These are phyloP conservation scores for Toxostoma redivivum DNA, from an alignment of 2,113 vertebrate species.

Conservation along the genomic window DNA sequence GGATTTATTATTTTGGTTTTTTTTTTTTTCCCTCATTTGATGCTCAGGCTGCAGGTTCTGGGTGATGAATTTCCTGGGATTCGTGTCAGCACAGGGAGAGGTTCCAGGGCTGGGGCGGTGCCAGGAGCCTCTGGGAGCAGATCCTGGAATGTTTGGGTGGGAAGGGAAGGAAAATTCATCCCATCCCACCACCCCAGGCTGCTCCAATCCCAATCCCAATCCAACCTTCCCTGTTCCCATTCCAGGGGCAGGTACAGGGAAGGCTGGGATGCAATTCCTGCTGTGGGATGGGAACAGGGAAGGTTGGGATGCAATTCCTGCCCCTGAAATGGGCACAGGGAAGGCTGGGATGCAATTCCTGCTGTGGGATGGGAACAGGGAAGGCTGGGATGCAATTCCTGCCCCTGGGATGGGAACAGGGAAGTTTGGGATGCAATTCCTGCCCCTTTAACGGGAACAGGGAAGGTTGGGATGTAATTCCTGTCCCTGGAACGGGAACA, in stretches of 20 bases:
- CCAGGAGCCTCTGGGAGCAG: neutral
- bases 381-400: no score
- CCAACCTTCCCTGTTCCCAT: no score
- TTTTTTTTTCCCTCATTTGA: neutral
- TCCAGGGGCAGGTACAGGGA: no score
- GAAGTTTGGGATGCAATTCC: neutral
- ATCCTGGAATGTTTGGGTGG: neutral
- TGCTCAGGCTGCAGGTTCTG: neutral
- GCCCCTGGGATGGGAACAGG: no score
- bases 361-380: neutral
- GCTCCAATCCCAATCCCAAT: neutral
- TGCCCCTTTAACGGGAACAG: neutral
- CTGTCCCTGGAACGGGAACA: no score
- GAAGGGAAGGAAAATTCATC: neutral
- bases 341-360: neutral
- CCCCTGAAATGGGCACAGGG: no score
- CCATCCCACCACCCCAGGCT: neutral
- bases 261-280: neutral
- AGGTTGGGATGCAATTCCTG: no score
- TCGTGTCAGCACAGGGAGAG: neutral
- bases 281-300: neutral
- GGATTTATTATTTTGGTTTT: accelerated
- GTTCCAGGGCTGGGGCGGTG: accelerated
- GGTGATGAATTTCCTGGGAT: neutral
- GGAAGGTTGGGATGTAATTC: neutral